Base-by-base conservation (phyloP, 2,113 vertebrate species). In the Cryptotis parvus region DNA sequence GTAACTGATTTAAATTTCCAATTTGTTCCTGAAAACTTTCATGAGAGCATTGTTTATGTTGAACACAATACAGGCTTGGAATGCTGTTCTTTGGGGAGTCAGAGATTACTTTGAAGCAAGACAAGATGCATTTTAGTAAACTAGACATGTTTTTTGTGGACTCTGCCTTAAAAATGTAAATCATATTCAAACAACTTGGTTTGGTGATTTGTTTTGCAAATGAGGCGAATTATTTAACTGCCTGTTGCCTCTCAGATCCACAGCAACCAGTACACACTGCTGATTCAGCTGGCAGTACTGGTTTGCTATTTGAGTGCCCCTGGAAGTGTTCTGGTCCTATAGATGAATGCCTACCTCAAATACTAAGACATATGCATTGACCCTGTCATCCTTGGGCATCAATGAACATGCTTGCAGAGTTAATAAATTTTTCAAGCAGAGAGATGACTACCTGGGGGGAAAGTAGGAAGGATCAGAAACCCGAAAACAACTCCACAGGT, bases 111-210 rank as follows among this genome's bases (percentile, higher is more conserved):
- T 39, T 69, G 43, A 79, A 83, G n/a, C 43, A 27, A 86, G 35
- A 41, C 58, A 73, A 88, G 37, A 84, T 35, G 14, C 18, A 84
- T 68, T 81, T 94, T 55, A 41, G 66, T 31, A 58, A 86, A 37
- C 15, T 45, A 1, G 10, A 15, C 63, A 55, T n/a, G 35, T 9
- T 88, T 89, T 87, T 41, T 63, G 33, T 45, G 27, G 27, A 89
- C 16, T n/a, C n/a, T 74, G 27, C 81, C 86, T 90, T 87, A 77
- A 91, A 92, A 83, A 73, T 45, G 74, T 61, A 87, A 92, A 78
- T 77, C 69, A 76, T 22, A 87, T 39, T 45, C 55, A 69, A 70
- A 43, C 69, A 93, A 86, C 37, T 76, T 14, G 9, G n/a, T 35
- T 22, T 88, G 29, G 33, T 49, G 43, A 73, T 83, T 84, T 92